Conservation (phyloP, 2,888 invertebrate species). For the Leptopilina syphax region DNA sequence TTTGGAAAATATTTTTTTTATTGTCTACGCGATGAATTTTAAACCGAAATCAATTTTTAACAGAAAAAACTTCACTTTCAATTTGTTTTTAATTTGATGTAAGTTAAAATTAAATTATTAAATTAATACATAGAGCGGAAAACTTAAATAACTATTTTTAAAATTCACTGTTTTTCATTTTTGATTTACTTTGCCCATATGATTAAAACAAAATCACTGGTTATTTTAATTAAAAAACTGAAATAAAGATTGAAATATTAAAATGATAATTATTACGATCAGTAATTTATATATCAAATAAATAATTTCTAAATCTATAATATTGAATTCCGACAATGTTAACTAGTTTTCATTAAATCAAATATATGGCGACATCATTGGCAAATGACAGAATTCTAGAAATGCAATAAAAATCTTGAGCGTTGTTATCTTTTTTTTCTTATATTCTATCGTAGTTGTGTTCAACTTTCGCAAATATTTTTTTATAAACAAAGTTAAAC, state of each 20-base stretch:
- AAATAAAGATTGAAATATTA: neutral
- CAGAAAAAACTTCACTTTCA: too few species aligned
- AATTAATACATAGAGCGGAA: too few species aligned
- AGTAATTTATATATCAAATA: neutral
- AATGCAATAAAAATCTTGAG: slow-evolving; percentile 21
- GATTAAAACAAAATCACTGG: slow-evolving; percentile 14
- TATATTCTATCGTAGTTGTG: neutral
- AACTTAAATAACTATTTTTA: too few species aligned
- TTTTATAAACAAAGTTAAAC: slow-evolving; percentile 12
- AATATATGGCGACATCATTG: slow-evolving; percentile 40
- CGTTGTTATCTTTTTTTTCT: slow-evolving; percentile 6
- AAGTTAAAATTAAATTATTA: too few species aligned
- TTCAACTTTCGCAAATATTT: neutral
- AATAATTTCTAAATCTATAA: slow-evolving; percentile 12
- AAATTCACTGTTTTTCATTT: slow-evolving; percentile 1
- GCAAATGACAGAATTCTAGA: slow-evolving; percentile 35
- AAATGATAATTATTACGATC: neutral
- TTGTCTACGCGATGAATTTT: neutral
- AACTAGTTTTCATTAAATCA: slow-evolving; percentile 21
- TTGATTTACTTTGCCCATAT: slow-evolving; percentile 15
- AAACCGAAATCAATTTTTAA: neutral
- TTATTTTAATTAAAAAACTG: neutral
- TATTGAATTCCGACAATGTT: slow-evolving; percentile 4
- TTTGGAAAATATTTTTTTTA: slow-evolving; percentile 6
- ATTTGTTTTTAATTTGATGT: neutral